Percentiles rank a stretch among this genome's conserved stretches.
These are phyloP conservation scores for Zosterops japonicus DNA, from an alignment of 2,113 vertebrate species.

Conservation along the genomic window DNA sequence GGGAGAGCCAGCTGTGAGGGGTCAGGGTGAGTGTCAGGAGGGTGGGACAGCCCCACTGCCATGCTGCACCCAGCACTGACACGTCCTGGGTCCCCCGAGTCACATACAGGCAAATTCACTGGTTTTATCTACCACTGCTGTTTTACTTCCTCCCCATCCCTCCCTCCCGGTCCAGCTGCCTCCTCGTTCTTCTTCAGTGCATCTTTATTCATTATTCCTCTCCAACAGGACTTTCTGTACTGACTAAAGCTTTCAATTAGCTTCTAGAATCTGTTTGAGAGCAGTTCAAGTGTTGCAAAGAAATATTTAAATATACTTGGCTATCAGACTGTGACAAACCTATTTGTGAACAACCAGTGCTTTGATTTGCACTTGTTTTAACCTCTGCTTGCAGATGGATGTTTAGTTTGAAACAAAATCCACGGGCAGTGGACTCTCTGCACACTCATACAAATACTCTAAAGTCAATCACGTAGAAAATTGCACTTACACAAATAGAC, in stretches of 20 bases:
- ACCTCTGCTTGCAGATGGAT: conserved; percentile 21
- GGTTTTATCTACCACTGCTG: neutral
- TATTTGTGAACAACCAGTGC: neutral
- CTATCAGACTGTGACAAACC: conserved; percentile 34
- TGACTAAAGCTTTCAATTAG: conserved; percentile 10
- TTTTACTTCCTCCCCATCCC: neutral
- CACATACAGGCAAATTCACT: neutral
- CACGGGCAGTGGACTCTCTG: neutral
- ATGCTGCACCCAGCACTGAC: neutral
- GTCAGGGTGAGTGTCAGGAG: neutral
- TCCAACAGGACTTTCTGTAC: conserved; percentile 19
- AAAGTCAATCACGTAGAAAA: conserved; percentile 35
- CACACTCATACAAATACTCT: conserved; percentile 8
- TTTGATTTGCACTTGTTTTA: conserved; percentile 20
- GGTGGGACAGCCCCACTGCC: neutral
- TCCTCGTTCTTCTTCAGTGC: conserved; percentile 47
- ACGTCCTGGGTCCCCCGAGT: rapidly evolving
- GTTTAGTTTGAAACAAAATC: conserved; percentile 42
- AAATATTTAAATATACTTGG: neutral
- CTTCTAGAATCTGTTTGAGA: neutral
- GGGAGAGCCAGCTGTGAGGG: neutral
- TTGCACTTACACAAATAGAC: neutral
- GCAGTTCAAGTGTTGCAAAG: neutral
- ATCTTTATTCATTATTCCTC: conserved; percentile 10
- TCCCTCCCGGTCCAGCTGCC: neutral